Conservation (phyloP, 2,797 vertebrate species). For the Miichthys miiuy region DNA sequence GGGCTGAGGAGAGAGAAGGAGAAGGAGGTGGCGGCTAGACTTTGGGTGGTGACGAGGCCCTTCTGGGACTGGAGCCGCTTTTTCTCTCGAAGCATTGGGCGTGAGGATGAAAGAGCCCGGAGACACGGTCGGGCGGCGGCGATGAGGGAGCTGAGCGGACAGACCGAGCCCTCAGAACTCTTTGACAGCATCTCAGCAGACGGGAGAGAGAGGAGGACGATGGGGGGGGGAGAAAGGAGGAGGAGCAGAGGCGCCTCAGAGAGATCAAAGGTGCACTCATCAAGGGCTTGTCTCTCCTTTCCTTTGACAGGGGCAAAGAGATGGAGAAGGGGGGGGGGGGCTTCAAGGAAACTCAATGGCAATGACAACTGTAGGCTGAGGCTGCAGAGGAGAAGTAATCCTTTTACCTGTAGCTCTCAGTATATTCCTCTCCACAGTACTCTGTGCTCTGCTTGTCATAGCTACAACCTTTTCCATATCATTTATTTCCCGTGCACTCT, state of each 20-base stretch:
- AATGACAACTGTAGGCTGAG: constrained; percentile 16
- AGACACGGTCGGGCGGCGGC: constrained; percentile 24
- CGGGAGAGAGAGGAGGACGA: constrained; percentile 35
- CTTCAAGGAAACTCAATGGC: constrained; percentile 48
- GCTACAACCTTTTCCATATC: background rate
- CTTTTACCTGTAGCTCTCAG: constrained; percentile 41
- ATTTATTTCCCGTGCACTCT: constrained; percentile 35
- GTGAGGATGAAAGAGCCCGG: constrained; percentile 47
- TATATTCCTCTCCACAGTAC: constrained; percentile 5
- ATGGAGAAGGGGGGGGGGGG: background rate
- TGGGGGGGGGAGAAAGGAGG: constrained; percentile 36
- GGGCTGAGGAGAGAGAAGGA: background rate
- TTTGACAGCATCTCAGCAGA: constrained; percentile 51
- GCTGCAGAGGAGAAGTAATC: constrained; percentile 18
- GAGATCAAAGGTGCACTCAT: constrained; percentile 76
- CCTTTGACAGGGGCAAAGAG: constrained; percentile 54
- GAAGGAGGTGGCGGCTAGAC: constrained; percentile 15
- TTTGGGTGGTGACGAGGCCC: constrained; percentile 28
- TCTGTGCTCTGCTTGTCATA: background rate
- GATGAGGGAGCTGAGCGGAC: constrained; percentile 34
- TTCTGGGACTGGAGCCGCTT: constrained; percentile 24
- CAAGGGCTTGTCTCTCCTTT: constrained; percentile 63
- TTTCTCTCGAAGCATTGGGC: constrained; percentile 8
- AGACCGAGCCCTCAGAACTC: constrained; percentile 47
- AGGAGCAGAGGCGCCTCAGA: constrained; percentile 43